Evolutionary conservation across 2,797 vertebrate genomes (phyloP).

Genomic region (Acanthiza pusilla): DNA sequence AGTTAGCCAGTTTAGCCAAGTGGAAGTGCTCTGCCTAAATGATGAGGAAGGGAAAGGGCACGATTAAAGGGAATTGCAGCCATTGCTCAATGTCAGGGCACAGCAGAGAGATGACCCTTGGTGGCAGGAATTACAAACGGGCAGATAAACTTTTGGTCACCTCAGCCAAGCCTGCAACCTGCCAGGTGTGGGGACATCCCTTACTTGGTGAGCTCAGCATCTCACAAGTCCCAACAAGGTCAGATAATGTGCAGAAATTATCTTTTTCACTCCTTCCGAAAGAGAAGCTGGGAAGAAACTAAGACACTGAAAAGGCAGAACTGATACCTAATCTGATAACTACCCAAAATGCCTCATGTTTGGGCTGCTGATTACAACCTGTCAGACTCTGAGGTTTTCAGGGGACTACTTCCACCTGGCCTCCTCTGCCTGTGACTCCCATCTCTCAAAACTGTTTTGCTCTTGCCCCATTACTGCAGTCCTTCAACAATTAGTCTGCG

Average conservation of each 20-base stretch:
- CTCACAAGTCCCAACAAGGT: background rate
- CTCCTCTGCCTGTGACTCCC: background rate
- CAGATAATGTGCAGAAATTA: background rate
- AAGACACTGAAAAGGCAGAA: background rate
- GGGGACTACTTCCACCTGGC: background rate
- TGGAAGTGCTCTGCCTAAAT: constrained; percentile 36
- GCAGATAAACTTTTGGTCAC: constrained; percentile 35
- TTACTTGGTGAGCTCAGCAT: background rate
- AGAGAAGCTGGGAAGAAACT: background rate
- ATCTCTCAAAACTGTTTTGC: background rate
- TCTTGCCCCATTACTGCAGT: background rate
- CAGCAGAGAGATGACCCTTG: constrained; percentile 21
- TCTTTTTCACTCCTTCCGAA: background rate
- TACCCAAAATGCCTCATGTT: background rate
- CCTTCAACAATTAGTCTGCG: background rate
- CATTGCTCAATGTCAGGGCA: constrained; percentile 58
- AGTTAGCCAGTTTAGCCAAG: constrained; percentile 67
- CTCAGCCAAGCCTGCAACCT: background rate
- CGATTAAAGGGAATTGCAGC: constrained; percentile 36
- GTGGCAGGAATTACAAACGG: background rate
- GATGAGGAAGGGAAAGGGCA: constrained; percentile 15
- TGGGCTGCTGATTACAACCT: background rate
- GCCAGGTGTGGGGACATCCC: background rate
- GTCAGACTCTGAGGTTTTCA: background rate
- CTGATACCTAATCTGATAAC: background rate